Conservation (phyloP, 2,797 vertebrate genomes). For the Aotus griseimembra region DNA sequence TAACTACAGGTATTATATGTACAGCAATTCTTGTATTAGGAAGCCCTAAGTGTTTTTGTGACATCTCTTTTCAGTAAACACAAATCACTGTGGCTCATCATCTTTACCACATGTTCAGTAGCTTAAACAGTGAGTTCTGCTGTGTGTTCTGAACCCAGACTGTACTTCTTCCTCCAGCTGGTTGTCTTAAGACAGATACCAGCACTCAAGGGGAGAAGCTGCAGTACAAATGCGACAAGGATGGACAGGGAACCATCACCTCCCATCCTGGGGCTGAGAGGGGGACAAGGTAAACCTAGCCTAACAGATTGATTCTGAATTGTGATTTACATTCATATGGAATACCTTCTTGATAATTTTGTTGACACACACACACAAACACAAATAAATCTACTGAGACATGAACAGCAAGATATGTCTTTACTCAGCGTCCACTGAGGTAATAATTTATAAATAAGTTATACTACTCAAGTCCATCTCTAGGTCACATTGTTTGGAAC, state of each 20-base stretch:
- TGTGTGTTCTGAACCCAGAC: neutral
- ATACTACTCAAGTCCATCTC: neutral
- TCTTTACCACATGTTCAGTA: neutral
- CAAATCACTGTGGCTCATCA: neutral
- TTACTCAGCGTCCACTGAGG: neutral
- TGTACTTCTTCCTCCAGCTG: neutral
- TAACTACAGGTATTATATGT: neutral
- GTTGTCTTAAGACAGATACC: neutral
- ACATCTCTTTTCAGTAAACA: constrained; percentile 11
- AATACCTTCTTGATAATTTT: neutral
- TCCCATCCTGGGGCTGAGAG: neutral
- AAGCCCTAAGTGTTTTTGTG: neutral
- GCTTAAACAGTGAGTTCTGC: neutral
- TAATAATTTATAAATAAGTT: neutral
- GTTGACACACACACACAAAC: neutral
- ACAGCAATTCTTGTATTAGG: neutral
- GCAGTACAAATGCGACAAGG: neutral
- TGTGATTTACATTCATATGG: neutral
- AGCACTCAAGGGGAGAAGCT: neutral
- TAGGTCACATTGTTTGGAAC: neutral
- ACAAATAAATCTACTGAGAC: neutral
- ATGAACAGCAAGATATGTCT: neutral
- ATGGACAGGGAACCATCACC: neutral
- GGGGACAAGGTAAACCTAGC: neutral
- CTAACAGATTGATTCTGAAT: neutral